These are phyloP conservation scores for Martes flavigula DNA, from an alignment of 2,797 vertebrate genomes.

Conservation along the genomic window DNA sequence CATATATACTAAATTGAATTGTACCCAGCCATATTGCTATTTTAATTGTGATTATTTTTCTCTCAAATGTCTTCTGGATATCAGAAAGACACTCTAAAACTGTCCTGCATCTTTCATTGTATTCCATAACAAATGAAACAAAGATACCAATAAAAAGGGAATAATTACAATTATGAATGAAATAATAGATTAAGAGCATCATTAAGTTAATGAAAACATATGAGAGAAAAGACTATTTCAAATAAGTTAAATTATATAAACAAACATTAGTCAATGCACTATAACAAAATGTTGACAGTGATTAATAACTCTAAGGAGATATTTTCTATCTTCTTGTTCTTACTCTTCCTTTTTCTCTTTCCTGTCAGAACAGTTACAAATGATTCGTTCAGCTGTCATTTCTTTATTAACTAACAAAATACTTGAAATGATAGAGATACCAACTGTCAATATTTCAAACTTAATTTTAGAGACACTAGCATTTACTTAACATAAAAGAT, in stretches of 20 bases:
- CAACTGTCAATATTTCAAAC: conserved; percentile 13
- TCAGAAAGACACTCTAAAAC: neutral
- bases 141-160: neutral
- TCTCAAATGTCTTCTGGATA: neutral
- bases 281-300: conserved; percentile 49
- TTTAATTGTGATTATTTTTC: conserved; percentile 27
- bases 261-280: neutral
- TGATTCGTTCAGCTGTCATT: conserved; percentile 36
- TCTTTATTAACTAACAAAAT: conserved; percentile 35
- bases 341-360: neutral
- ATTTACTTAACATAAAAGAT: conserved; percentile 31
- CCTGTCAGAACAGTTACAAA: conserved; percentile 25
- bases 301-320: conserved; percentile 24
- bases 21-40: neutral
- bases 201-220: conserved; percentile 32
- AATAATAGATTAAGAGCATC: conserved; percentile 32
- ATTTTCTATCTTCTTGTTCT: neutral
- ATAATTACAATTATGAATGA: conserved; percentile 18
- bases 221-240: conserved; percentile 1
- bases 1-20: neutral
- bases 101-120: neutral
- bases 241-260: conserved; percentile 19
- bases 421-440: neutral
- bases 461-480: conserved; percentile 17
- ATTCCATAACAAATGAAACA: neutral